Evolutionary conservation across 2,797 vertebrate species (phyloP).

Genomic region (Urocyon cinereoargenteus): DNA sequence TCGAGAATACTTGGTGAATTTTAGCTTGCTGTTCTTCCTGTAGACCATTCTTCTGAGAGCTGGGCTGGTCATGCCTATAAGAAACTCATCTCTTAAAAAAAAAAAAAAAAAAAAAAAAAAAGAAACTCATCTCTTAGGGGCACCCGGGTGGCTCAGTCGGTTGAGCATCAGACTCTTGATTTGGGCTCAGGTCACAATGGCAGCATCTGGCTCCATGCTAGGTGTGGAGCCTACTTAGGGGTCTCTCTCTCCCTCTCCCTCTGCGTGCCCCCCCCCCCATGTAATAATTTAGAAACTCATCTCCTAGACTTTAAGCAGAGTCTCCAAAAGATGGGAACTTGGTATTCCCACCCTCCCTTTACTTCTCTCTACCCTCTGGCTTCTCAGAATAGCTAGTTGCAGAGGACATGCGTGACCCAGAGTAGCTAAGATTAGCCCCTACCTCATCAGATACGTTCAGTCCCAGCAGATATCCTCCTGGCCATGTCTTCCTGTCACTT

Average conservation of each 20-base stretch:
- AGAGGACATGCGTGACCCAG: background rate
- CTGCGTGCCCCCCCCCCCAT: no score
- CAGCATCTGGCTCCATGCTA: background rate
- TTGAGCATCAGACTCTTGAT: background rate
- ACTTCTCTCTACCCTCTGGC: background rate
- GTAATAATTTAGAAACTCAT: no score
- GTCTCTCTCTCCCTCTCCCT: background rate
- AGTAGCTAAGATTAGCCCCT: background rate
- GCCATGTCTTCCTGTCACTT: background rate
- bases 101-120: no score
- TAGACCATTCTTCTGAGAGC: conserved; percentile 10
- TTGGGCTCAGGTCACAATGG: background rate
- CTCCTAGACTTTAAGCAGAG: background rate
- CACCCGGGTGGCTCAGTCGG: background rate
- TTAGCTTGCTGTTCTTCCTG: conserved; percentile 19
- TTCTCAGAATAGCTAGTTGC: background rate
- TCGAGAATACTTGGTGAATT: background rate
- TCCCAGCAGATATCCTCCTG: background rate
- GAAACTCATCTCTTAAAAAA: background rate
- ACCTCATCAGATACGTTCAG: background rate
- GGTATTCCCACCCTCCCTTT: background rate
- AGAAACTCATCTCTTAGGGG: background rate
- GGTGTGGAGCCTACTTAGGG: background rate
- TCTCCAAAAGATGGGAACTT: background rate
- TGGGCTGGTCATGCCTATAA: background rate